phyloP scores from a whole-genome alignment of 92 coral and sea anemone genomes.

The Pocillopora grandis region DNA sequence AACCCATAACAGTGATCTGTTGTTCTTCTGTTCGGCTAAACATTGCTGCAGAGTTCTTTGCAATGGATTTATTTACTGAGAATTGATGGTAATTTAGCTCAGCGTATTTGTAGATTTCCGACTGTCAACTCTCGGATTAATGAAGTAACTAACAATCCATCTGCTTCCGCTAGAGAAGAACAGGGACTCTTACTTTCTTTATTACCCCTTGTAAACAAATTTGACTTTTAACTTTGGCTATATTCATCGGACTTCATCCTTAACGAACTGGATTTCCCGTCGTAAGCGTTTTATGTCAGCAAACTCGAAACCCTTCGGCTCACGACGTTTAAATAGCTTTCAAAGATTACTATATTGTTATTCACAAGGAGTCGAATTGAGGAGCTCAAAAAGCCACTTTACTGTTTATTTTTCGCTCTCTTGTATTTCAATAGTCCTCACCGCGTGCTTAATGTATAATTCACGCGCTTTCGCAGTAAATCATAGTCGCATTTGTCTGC shows the following conservation, averaged over 20 bases:
- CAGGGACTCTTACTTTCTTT: conserved; percentile 22
- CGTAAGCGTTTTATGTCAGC: neutral
- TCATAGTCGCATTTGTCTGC: conserved; percentile 6
- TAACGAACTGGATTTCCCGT: conserved; percentile 10
- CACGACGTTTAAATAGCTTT: conserved; percentile 25
- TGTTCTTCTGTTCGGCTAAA: conserved; percentile 21
- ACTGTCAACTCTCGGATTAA: conserved; percentile 83
- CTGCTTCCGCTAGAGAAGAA: conserved; percentile 70
- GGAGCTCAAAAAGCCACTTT: conserved; percentile 22
- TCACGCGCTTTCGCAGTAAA: conserved; percentile 24
- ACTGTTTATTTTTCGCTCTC: conserved; percentile 63
- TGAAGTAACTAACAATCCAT: conserved; percentile 81
- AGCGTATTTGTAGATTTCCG: conserved; percentile 68
- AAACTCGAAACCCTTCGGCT: neutral
- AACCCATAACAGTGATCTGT: neutral
- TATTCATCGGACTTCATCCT: conserved; percentile 22
- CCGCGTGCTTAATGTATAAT: conserved; percentile 68
- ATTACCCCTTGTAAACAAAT: conserved; percentile 85
- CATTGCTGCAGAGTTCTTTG: conserved; percentile 11
- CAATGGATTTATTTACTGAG: conserved; percentile 56
- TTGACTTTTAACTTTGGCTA: conserved; percentile 54
- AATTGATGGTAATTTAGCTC: conserved; percentile 73
- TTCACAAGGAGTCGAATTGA: conserved; percentile 15
- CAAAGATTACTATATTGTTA: conserved; percentile 21
- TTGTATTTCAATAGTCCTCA: conserved; percentile 50